Percentiles rank a stretch among this genome's conserved stretches.
Evolutionary conservation across 2,888 invertebrate species (phyloP).

Genomic region (Sclerodermus sp.): DNA sequence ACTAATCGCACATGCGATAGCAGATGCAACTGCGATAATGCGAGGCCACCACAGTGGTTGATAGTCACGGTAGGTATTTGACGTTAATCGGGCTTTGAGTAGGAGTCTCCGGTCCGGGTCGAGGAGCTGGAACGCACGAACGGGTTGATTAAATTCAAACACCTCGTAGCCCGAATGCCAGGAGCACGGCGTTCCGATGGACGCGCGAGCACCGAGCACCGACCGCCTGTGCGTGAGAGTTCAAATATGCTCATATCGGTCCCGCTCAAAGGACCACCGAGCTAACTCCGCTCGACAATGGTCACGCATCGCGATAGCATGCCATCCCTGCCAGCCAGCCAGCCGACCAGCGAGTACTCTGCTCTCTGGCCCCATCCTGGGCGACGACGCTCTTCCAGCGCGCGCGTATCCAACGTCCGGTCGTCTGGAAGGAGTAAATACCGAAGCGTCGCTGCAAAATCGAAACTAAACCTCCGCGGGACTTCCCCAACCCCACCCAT

Average conservation of each 20-base stretch:
- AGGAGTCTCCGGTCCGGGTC: conserved; percentile 27
- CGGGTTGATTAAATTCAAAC: conserved; percentile 58
- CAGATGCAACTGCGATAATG: too few relatives aligned
- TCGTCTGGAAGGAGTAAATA: conserved; percentile 43
- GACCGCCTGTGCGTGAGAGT: conserved; percentile 31
- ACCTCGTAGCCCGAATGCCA: conserved; percentile 52
- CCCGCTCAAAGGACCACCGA: conserved; percentile 42
- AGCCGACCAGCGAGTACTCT: too few relatives aligned
- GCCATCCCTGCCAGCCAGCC: conserved; percentile 38
- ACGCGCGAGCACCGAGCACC: conserved; percentile 19
- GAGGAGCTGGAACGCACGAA: conserved; percentile 47
- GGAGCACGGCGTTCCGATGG: conserved; percentile 34
- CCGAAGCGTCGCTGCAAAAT: conserved; percentile 17
- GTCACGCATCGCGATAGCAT: conserved; percentile 54
- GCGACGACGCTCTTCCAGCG: too few relatives aligned
- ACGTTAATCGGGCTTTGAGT: conserved; percentile 50
- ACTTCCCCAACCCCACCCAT: too few relatives aligned
- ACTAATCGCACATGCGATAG: too few relatives aligned
- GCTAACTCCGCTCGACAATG: conserved; percentile 47
- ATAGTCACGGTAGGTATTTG: conserved; percentile 42
- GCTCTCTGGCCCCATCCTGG: background rate
- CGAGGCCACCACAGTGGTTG: conserved; percentile 6
- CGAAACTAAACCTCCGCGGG: too few relatives aligned
- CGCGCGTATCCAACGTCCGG: conserved; percentile 25
- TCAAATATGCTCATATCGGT: conserved; percentile 56